Percentiles rank a stretch among this genome's conserved stretches.
Conservation (phyloP, 2,888 invertebrate species). For the Phlogophora meticulosa region DNA sequence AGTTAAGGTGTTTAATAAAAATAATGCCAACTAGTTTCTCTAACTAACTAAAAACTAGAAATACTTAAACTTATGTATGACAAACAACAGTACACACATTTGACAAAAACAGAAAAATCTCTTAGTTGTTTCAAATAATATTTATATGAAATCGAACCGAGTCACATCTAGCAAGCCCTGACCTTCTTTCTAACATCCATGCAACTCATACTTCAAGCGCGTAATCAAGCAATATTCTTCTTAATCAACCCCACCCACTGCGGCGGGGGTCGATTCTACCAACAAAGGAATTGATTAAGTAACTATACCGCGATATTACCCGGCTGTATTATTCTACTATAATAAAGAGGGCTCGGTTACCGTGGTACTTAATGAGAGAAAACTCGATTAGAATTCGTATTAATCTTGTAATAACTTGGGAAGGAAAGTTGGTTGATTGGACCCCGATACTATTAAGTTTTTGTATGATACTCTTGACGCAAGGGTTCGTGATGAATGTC, state of each 20-base stretch:
- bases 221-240: slow-evolving; percentile 91
- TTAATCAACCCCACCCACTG: slow-evolving; percentile 90
- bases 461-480: slow-evolving; percentile 55
- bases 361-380: slow-evolving; percentile 90
- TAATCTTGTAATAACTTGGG: slow-evolving; percentile 87
- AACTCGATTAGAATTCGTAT: slow-evolving; percentile 91
- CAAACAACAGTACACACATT: too few relatives aligned
- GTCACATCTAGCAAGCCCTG: slow-evolving; percentile 68
- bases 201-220: slow-evolving; percentile 85
- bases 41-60: too few relatives aligned
- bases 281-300: slow-evolving; percentile 91
- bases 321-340: slow-evolving; percentile 89
- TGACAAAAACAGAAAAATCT: neutral
- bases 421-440: slow-evolving; percentile 85
- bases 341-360: slow-evolving; percentile 90
- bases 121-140: neutral
- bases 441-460: slow-evolving; percentile 66
- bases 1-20: too few relatives aligned
- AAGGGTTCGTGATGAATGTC: slow-evolving; percentile 56
- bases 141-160: too few relatives aligned
- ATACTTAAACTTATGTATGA: too few relatives aligned
- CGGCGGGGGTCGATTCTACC: slow-evolving; percentile 87
- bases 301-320: slow-evolving; percentile 90
- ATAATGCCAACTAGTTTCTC: too few relatives aligned
- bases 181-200: slow-evolving; percentile 72